Percentiles rank a stretch among this genome's conserved stretches.
Conservation (phyloP, 2,888 invertebrate species). For the Phyllotreta cruciferae region DNA sequence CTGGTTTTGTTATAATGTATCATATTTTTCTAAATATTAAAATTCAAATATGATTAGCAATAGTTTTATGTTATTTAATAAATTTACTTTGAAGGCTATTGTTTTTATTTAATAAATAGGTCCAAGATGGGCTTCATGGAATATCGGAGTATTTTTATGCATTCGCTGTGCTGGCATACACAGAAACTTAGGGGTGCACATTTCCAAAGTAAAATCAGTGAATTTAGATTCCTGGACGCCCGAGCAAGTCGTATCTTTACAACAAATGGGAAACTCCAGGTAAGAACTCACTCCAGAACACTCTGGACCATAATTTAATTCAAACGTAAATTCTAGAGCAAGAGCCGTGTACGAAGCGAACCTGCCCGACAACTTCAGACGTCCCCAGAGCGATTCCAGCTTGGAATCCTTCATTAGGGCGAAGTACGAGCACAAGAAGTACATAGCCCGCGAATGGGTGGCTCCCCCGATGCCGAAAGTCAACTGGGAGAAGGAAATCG, state of each 20-base stretch:
- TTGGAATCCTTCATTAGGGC: conserved; percentile 96
- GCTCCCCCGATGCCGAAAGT: conserved; percentile 81
- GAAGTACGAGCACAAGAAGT: conserved; percentile 99
- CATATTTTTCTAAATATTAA: not conserved
- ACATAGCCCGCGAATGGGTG: conserved; percentile 98
- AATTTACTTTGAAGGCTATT: not conserved
- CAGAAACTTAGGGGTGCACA: conserved; percentile 97
- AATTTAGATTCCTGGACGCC: conserved; percentile 98
- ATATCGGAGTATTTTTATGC: conserved; percentile 96
- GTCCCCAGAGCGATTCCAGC: conserved; percentile 93
- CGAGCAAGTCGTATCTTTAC: conserved; percentile 86
- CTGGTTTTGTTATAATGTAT: not conserved
- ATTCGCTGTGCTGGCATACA: conserved; percentile 99
- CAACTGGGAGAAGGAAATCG: conserved; percentile 73
- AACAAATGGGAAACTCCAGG: conserved; percentile 96
- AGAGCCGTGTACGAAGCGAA: conserved; percentile 98
- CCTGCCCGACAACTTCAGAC: conserved; percentile 90
- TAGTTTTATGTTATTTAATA: conserved; percentile 1
- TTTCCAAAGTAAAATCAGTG: conserved; percentile 98
- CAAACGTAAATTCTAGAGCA: conserved; percentile 64
- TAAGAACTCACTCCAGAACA: conserved; percentile 12
- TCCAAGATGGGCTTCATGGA: conserved; percentile 99
- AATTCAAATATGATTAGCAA: not conserved
- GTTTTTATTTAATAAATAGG: conserved; percentile 65
- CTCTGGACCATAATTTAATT: not conserved